Evolutionary conservation across 1,140 invertebrate species (phyloP).

Genomic region (Lysiphlebus fabarum): DNA sequence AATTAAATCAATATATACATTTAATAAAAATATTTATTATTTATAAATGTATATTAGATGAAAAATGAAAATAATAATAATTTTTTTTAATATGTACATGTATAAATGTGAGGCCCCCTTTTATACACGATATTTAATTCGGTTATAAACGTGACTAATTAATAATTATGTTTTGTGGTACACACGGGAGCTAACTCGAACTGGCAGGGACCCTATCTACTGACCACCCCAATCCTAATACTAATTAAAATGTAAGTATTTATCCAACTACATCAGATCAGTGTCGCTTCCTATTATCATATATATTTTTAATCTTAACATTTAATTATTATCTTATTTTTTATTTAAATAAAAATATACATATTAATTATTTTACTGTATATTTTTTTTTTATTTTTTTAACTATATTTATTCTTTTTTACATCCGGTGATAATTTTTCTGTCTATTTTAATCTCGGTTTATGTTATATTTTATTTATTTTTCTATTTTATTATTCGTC

Average conservation of each 20-base stretch:
- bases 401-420: too few species aligned
- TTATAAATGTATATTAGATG: constrained; percentile 14
- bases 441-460: too few species aligned
- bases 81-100: constrained; percentile 6
- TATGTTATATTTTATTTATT: too few species aligned
- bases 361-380: too few species aligned
- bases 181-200: constrained; percentile 54
- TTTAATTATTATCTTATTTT: background rate
- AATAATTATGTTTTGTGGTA: constrained; percentile 54
- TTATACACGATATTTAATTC: constrained; percentile 36
- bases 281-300: constrained; percentile 41
- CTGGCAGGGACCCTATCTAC: constrained; percentile 51
- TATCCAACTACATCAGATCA: constrained; percentile 48
- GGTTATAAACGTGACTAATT: constrained; percentile 47
- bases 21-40: background rate
- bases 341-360: background rate
- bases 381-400: too few species aligned
- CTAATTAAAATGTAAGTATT: constrained; percentile 55
- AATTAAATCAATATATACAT: constrained; percentile 3
- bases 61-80: constrained; percentile 4
- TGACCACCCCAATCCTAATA: constrained; percentile 54
- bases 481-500: too few species aligned
- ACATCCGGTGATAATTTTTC: too few species aligned
- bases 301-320: constrained; percentile 3
- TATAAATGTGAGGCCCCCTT: constrained; percentile 15